phyloP scores from a whole-genome alignment of 2,888 invertebrate species.

The Spisula subtruncata region DNA sequence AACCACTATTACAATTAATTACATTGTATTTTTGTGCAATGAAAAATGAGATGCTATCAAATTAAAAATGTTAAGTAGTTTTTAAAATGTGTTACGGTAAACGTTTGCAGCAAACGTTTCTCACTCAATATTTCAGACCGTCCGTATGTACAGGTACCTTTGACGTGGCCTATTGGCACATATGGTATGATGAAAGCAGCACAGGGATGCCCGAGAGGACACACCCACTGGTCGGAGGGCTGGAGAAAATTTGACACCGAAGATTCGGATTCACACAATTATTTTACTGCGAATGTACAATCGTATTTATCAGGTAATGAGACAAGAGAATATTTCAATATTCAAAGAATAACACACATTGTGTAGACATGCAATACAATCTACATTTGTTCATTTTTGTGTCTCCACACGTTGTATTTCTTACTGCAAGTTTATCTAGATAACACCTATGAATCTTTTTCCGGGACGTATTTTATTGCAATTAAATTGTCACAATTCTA shows the following conservation, averaged over 20 bases:
- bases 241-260: slow-evolving; percentile 68
- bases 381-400: too few relatives aligned
- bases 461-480: too few relatives aligned
- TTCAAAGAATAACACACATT: too few relatives aligned
- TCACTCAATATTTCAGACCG: not conserved
- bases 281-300: slow-evolving; percentile 49
- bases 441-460: too few relatives aligned
- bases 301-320: slow-evolving; percentile 34
- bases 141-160: slow-evolving; percentile 47
- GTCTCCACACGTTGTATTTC: too few relatives aligned
- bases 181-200: slow-evolving; percentile 51
- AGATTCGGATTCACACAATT: slow-evolving; percentile 52
- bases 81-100: not conserved
- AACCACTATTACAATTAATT: too few relatives aligned
- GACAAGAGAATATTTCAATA: too few relatives aligned
- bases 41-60: not conserved
- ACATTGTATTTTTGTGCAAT: too few relatives aligned
- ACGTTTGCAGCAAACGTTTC: not conserved
- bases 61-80: not conserved
- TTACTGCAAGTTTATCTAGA: too few relatives aligned
- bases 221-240: slow-evolving; percentile 62
- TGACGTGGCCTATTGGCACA: slow-evolving; percentile 60
- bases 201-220: slow-evolving; percentile 37
- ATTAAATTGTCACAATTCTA: too few relatives aligned
- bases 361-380: too few relatives aligned